These are phyloP conservation scores for Recurvirostra avosetta DNA, from an alignment of 2,113 vertebrate genomes.

Conservation along the genomic window DNA sequence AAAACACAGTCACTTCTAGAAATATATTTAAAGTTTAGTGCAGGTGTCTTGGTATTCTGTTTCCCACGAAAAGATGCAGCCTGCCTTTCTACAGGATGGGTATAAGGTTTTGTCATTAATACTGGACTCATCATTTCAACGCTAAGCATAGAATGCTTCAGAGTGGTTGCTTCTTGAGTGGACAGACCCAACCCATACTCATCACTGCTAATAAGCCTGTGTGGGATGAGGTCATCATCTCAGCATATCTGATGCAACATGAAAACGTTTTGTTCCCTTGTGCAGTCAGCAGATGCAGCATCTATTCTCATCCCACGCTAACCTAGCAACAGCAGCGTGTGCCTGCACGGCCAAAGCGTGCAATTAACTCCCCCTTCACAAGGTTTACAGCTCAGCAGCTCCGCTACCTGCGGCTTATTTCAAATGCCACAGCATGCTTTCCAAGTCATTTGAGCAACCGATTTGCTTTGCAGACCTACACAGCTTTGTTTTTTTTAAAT, in stretches of 20 bases:
- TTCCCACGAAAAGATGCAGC: neutral
- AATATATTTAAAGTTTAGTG: neutral
- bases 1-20: neutral
- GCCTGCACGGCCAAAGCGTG: accelerated
- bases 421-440: neutral
- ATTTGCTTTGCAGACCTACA: neutral
- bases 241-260: accelerated
- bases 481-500: neutral
- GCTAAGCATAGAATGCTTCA: neutral
- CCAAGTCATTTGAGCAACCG: neutral
- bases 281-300: neutral
- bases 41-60: neutral
- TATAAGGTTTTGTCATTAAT: neutral
- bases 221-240: neutral
- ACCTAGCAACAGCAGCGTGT: neutral
- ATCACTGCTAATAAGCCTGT: neutral
- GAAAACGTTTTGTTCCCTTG: neutral
- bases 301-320: neutral
- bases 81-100: neutral
- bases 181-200: neutral
- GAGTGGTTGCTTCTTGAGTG: neutral
- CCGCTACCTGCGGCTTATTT: neutral
- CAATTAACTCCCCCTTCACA: neutral
- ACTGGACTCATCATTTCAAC: neutral
- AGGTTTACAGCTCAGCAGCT: neutral